Evolutionary conservation across 2,888 invertebrate genomes (phyloP).

Genomic region (Escarpia spicata): DNA sequence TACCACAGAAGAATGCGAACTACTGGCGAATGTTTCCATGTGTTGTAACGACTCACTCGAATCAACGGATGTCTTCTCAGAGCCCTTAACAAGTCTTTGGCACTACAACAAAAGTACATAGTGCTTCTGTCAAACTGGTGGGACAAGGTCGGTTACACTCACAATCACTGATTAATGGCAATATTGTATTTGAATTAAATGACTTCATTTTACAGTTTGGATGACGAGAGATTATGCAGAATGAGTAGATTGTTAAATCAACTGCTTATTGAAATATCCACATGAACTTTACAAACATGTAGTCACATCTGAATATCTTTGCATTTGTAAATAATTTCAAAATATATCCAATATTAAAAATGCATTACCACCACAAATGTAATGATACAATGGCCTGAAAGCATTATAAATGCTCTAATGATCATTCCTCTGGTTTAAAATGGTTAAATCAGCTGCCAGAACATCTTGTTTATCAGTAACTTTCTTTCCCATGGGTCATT

Average conservation of each 20-base stretch:
- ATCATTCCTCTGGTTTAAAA: no score
- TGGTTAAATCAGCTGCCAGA: no score
- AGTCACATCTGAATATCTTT: not conserved
- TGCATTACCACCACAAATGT: not conserved
- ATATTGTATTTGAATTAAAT: not conserved
- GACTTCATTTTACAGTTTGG: not conserved
- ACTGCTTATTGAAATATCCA: not conserved
- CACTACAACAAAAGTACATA: constrained; percentile 44
- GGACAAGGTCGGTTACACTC: not conserved
- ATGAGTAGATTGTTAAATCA: not conserved
- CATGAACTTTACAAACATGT: not conserved
- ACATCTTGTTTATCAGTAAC: no score
- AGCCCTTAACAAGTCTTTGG: constrained; percentile 52
- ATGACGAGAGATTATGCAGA: no score
- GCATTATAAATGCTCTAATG: no score
- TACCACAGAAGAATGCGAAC: constrained; percentile 54
- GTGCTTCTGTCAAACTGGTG: not conserved
- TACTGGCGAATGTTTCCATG: constrained; percentile 61
- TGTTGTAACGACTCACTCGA: constrained; percentile 61
- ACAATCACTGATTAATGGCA: not conserved
- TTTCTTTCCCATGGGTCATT: not conserved
- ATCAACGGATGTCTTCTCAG: constrained; percentile 61
- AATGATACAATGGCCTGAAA: no score
- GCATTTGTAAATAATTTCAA: not conserved
- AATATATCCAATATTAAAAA: not conserved